phyloP scores from a whole-genome alignment of 1,140 invertebrate species.

The Pomacea maculata region DNA sequence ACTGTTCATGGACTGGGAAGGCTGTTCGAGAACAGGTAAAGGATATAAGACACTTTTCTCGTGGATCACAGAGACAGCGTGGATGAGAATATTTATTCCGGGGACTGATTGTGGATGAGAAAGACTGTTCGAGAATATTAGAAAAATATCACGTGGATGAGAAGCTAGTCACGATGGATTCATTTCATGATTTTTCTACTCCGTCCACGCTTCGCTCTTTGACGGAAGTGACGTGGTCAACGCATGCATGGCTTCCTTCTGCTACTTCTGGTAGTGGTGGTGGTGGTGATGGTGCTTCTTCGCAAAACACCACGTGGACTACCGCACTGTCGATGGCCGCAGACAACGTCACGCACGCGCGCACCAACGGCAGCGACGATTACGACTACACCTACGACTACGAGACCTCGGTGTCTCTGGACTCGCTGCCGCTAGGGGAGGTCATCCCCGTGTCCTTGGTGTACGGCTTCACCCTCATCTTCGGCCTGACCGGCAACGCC shows the following conservation, averaged over 20 bases:
- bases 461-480: slow-evolving; percentile 72
- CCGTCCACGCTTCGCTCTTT: neutral
- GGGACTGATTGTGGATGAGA: too few relatives aligned
- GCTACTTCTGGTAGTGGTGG: neutral
- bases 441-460: slow-evolving; percentile 71
- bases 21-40: too few relatives aligned
- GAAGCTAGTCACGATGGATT: neutral
- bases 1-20: too few relatives aligned
- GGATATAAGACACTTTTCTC: too few relatives aligned
- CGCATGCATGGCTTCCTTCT: neutral
- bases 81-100: too few relatives aligned
- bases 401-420: slow-evolving; percentile 63
- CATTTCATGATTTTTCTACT: neutral
- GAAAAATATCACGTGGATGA: too few relatives aligned
- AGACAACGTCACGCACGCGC: neutral
- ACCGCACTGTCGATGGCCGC: neutral
- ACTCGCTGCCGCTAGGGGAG: slow-evolving; percentile 68
- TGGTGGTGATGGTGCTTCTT: neutral
- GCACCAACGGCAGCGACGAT: slow-evolving; percentile 7
- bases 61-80: too few relatives aligned
- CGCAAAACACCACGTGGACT: neutral
- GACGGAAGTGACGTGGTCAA: neutral
- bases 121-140: too few relatives aligned
- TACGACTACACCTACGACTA: slow-evolving; percentile 61
- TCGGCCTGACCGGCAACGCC: slow-evolving; percentile 72